Evolutionary conservation across 53 echinoderm and acorn worm species (phyloP), one percentile per base, ranked within the genome.

Genomic region (Mesocentrotus franciscanus): DNA sequence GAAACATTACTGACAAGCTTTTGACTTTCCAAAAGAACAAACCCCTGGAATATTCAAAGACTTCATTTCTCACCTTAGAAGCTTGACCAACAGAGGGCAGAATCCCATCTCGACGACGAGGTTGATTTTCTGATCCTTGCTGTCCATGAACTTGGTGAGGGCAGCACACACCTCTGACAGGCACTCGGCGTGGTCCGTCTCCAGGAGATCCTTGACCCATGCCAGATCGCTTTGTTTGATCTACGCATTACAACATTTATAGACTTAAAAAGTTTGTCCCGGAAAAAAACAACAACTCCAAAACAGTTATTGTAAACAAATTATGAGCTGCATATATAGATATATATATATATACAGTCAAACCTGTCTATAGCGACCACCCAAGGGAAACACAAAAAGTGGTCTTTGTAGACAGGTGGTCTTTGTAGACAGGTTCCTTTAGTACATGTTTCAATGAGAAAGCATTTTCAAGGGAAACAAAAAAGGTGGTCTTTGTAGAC

Each of bases 91-190:
- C 33, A 61, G 30, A 81, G 94, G 94, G 39, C 94, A 94, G 85
- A 83, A 94, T 60, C 94, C 94, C 61, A 61, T 81, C 34, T 94
- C 60, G 18, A 94, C 61, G 33, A 94, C 94, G 12, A 60, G 94
- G 61, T 84, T 60, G 84, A 94, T 94, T 33, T 84, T 85, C 18
- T 60, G 39, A 55, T 94, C 87, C 14, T 68, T 64, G 89, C 70
- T 94, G 87, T 85, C 87, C 95, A 94, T 85, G 70, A 94, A 94
- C 87, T 85, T 94, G 15, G 87, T 94, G 49, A 94, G 95, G 16
- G 87, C 66, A 34, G 64, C 42, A 62, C 95, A 94, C 27, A 30
- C 72, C 27, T 64, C 87, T 0, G 55, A n/a, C 0, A 66, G 35
- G 30, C 95, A 85, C 12, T 85, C 85, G 0, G 30, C 7, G 32